Percentiles rank a stretch among this genome's conserved stretches.
phyloP scores from a whole-genome alignment of 1,140 invertebrate genomes.

The Drosophila murphyi region DNA sequence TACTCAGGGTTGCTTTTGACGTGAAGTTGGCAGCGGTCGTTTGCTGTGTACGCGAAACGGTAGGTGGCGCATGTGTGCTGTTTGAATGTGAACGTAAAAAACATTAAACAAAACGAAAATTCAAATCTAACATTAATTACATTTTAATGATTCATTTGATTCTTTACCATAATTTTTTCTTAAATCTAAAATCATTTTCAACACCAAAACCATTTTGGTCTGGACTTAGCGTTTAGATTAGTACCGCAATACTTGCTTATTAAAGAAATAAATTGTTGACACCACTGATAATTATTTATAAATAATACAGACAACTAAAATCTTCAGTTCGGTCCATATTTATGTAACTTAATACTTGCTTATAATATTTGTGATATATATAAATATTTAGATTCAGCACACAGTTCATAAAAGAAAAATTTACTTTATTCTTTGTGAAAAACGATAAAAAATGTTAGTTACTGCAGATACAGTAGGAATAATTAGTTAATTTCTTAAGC shows the following conservation, averaged over 20 bases:
- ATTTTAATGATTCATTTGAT: background rate
- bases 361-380: background rate
- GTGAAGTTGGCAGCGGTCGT: slow-evolving; percentile 14
- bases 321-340: too few species aligned
- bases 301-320: too few species aligned
- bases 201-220: too few species aligned
- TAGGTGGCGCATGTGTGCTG: slow-evolving; percentile 15
- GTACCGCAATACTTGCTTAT: too few species aligned
- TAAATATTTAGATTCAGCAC: background rate
- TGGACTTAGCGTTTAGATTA: too few species aligned
- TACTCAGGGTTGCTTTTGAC: slow-evolving; percentile 31
- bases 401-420: background rate
- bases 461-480: background rate
- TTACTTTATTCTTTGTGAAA: background rate
- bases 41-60: background rate
- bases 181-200: too few species aligned
- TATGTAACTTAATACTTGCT: too few species aligned
- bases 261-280: too few species aligned
- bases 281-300: too few species aligned
- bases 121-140: too few species aligned
- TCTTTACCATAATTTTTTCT: background rate
- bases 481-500: background rate
- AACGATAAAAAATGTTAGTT: background rate
- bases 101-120: background rate
- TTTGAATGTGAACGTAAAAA: background rate